phyloP scores from a whole-genome alignment of 2,888 invertebrate species.

The Trissolcus brochymenae region DNA sequence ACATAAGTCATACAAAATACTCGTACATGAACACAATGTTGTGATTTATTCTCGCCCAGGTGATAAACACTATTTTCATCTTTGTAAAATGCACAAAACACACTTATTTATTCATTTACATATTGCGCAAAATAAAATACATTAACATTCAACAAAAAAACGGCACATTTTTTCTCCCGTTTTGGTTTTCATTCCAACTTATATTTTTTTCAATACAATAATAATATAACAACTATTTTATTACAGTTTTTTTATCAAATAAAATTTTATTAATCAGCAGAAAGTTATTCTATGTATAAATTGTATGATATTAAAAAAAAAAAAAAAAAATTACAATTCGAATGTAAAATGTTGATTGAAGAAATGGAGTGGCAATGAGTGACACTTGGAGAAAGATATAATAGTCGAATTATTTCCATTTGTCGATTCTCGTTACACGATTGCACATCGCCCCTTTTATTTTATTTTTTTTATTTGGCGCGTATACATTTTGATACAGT shows the following conservation, averaged over 20 bases:
- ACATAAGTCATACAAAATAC: conserved; percentile 11
- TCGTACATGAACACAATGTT: neutral
- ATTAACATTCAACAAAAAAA: no score
- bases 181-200: neutral
- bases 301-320: no score
- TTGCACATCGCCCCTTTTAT: conserved; percentile 68
- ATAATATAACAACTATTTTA: no score
- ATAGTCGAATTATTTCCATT: conserved; percentile 46
- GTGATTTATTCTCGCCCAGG: neutral
- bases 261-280: no score
- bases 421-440: conserved; percentile 56
- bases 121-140: no score
- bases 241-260: no score
- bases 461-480: conserved; percentile 54
- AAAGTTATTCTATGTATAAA: no score
- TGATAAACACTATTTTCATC: neutral
- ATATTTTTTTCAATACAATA: no score
- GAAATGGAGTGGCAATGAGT: conserved; percentile 1
- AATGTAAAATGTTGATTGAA: no score
- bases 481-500: conserved; percentile 69
- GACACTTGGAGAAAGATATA: conserved; percentile 21
- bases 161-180: no score
- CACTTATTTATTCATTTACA: neutral
- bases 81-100: neutral
- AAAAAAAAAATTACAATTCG: no score